These are phyloP conservation scores for Drosophila tani DNA, from an alignment of 1,140 invertebrate species.

Conservation along the genomic window DNA sequence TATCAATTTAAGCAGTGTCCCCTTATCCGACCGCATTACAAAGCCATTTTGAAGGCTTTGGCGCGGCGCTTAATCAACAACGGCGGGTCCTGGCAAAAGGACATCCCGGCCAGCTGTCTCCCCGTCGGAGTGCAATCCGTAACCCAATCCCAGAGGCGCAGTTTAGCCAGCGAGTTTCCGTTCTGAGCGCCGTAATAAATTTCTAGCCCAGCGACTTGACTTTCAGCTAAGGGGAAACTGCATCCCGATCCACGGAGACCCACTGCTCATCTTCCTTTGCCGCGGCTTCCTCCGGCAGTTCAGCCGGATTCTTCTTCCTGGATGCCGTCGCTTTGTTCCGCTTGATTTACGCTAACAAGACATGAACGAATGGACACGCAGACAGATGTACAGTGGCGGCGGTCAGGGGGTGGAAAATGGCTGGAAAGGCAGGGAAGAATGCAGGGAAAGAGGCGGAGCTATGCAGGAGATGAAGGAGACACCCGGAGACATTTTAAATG, in stretches of 20 bases:
- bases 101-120: constrained; percentile 44
- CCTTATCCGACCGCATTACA: constrained; percentile 48
- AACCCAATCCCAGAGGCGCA: constrained; percentile 69
- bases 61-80: constrained; percentile 48
- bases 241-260: constrained; percentile 34
- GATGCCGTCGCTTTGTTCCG: constrained; percentile 76
- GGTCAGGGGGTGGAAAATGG: background rate
- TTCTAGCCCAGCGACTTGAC: constrained; percentile 68
- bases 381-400: constrained; percentile 47
- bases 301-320: constrained; percentile 30
- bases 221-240: constrained; percentile 19
- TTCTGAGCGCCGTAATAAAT: constrained; percentile 75
- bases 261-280: constrained; percentile 45
- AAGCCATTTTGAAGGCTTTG: constrained; percentile 51
- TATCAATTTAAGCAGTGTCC: constrained; percentile 46
- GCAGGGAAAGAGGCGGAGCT: background rate
- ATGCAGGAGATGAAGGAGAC: constrained; percentile 42
- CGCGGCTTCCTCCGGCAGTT: constrained; percentile 13
- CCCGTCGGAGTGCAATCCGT: constrained; percentile 44
- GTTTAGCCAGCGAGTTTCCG: constrained; percentile 73
- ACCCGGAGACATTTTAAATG: constrained; percentile 82
- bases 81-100: constrained; percentile 32
- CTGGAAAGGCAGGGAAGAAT: background rate
- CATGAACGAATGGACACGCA: constrained; percentile 78
- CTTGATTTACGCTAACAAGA: constrained; percentile 84